phyloP scores from a whole-genome alignment of 2,888 invertebrate genomes.

The Andrena hattorfiana region DNA sequence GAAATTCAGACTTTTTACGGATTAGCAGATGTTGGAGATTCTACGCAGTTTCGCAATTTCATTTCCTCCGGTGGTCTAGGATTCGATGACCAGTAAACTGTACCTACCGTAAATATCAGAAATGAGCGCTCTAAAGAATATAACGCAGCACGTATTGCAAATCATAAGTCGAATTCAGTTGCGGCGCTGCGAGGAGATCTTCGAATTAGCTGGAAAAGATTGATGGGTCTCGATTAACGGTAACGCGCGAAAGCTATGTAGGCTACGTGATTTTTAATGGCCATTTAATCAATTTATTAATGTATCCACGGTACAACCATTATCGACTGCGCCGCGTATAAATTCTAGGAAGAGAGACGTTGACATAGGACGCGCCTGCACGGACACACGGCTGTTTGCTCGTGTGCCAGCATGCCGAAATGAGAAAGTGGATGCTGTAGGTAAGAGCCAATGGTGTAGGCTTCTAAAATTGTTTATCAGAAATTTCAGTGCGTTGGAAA shows the following conservation, averaged over 20 bases:
- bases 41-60: neutral
- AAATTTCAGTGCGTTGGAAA: neutral
- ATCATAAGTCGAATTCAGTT: neutral
- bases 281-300: neutral
- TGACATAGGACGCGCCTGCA: neutral
- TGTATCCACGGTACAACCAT: neutral
- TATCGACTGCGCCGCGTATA: neutral
- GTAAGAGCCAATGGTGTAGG: slow-evolving; percentile 71
- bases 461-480: slow-evolving; percentile 30
- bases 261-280: neutral
- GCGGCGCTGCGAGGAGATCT: neutral
- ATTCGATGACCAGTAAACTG: neutral
- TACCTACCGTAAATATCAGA: too few species aligned
- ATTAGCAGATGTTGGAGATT: neutral
- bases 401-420: slow-evolving; percentile 31
- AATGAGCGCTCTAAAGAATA: neutral
- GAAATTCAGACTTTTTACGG: too few species aligned
- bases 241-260: neutral
- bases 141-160: neutral
- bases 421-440: slow-evolving; percentile 73
- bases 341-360: neutral
- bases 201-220: neutral
- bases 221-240: neutral
- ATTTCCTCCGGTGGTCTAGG: neutral
- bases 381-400: neutral